Conservation (phyloP, 2,113 vertebrate species). For the Aspidoscelis tigris region DNA sequence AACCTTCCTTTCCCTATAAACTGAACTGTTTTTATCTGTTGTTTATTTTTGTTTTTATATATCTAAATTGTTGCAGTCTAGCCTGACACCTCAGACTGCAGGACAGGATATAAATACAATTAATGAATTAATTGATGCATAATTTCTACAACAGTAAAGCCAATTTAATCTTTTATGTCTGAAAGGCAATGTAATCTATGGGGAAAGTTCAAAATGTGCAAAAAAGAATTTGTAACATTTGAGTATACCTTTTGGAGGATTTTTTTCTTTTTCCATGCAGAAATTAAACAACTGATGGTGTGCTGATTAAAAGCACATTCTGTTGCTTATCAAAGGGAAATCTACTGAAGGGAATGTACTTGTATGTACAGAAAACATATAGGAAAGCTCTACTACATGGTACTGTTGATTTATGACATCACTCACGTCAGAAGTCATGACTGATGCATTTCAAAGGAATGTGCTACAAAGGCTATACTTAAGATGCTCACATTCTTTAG, state of each 20-base stretch:
- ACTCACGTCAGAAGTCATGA: conserved; percentile 24
- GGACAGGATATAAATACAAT: no score
- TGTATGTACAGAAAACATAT: conserved; percentile 16
- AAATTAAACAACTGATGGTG: conserved; percentile 44
- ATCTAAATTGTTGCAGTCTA: no score
- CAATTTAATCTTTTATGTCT: neutral
- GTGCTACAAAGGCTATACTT: conserved; percentile 13
- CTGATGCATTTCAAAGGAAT: neutral
- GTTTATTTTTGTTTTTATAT: no score
- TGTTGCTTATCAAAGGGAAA: conserved; percentile 31
- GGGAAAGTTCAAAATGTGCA: neutral
- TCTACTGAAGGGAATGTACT: conserved; percentile 17
- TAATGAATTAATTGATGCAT: no score
- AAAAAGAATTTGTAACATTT: neutral
- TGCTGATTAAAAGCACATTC: conserved; percentile 22
- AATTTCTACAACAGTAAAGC: neutral
- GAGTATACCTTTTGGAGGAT: neutral
- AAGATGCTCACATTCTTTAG: conserved; percentile 35
- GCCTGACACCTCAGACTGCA: no score
- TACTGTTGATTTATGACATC: conserved; percentile 21
- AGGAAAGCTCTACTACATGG: conserved; percentile 24
- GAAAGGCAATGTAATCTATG: neutral
- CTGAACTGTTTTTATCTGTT: no score
- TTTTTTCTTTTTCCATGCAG: conserved; percentile 20
- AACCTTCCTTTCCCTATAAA: no score